Base-by-base conservation (phyloP, 2,888 invertebrate species). In the Melinaea marsaeus region DNA sequence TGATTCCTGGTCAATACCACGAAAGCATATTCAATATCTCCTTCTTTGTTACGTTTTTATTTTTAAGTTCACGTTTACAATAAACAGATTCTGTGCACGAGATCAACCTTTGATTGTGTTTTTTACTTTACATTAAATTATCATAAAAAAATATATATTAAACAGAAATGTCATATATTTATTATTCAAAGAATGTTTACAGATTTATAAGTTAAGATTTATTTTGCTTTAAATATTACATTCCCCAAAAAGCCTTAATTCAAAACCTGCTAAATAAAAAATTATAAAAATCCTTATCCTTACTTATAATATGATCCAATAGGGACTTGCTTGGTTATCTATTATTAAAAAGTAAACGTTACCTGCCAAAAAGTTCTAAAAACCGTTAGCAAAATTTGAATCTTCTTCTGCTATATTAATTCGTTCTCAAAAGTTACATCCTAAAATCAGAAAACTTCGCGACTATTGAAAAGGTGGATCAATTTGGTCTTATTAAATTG, bases 401-500 rank as follows among this genome's bases (percentile, higher is more conserved):
- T 22, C 22, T 1, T 0, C 22, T 1, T 22, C 22, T 22, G 22
- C 66, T 64, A 22, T 22, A 22, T 22, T 22, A 69, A 69, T 69
- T 67, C 66, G 57, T 46, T 64, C 63, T 69, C 65, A 67, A 66
- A 66, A 60, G 65, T 51, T 51, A n/a, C 35, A 6, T 48, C 13
- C 57, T 22, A 22, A 22, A 60, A 65, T 62, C 46, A 62, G 62
- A 54, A 56, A 37, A 62, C 37, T 60, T 64, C 34, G 13, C 64
- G 60, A 63, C 63, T 66, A 66, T 66, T 68, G 61, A 68, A 69
- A 32, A 68, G 68, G 65, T 67, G 63, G 66, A 67, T 73, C 78
- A 82, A 80, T 83, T 81, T 83, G 81, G 72, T 75, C 76, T 83
- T 84, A 84, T 83, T 83, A 81, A 80, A 81, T 82, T 75, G 74